These are phyloP conservation scores for Paedocypris sp. DNA, from an alignment of 2,113 vertebrate species.

Conservation along the genomic window DNA sequence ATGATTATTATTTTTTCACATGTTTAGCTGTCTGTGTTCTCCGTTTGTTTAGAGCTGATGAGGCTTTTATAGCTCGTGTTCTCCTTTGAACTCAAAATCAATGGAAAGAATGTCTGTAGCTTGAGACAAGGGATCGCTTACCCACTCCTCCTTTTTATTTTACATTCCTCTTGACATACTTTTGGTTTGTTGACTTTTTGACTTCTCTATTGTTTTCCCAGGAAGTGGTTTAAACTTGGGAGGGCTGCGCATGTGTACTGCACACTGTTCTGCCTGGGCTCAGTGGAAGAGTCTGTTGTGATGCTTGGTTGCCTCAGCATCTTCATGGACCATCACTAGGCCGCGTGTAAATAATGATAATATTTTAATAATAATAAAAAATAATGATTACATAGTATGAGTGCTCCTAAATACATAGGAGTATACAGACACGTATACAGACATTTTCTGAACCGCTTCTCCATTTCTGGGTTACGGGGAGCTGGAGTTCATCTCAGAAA, in stretches of 20 bases:
- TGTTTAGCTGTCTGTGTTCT: conserved; percentile 52
- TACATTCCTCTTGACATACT: conserved; percentile 47
- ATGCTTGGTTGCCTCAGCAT: conserved; percentile 26
- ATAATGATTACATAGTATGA: no score
- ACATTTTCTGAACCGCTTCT: no score
- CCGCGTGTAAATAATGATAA: no score
- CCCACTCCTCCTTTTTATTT: conserved; percentile 45
- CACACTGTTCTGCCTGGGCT: conserved; percentile 34
- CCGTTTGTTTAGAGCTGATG: conserved; percentile 52
- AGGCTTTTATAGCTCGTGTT: conserved; percentile 45
- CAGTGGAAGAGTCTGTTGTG: conserved; percentile 33
- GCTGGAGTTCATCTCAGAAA: no score
- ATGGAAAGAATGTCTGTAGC: conserved; percentile 24
- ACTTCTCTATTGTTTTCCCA: conserved; percentile 61
- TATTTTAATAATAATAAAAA: no score
- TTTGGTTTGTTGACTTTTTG: conserved; percentile 59
- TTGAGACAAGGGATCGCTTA: conserved; percentile 12
- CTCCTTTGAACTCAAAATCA: conserved; percentile 48
- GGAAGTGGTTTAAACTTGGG: conserved; percentile 57
- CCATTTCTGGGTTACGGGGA: no score
- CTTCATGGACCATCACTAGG: no score
- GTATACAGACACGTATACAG: no score
- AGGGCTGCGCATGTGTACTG: conserved; percentile 17
- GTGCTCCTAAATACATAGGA: no score
- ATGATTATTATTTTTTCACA: conserved; percentile 19